Conservation (phyloP, 2,113 vertebrate species). For the Cyprinodon variegatus region DNA sequence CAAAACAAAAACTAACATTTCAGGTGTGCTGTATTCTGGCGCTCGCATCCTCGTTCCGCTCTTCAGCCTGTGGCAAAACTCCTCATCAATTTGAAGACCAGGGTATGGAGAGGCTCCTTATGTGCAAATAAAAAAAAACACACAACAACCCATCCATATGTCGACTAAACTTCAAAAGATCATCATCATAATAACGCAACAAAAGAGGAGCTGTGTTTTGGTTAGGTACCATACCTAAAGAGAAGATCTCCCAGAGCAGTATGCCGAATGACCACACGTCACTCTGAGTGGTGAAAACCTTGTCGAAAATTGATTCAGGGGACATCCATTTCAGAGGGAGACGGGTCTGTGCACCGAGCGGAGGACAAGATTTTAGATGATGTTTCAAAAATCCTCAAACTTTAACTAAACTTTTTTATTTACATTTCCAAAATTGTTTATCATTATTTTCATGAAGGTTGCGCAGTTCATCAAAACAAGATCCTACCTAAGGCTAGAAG, state of each 20-base stretch:
- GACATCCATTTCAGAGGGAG: slow-evolving; percentile 99
- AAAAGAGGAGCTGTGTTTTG: neutral
- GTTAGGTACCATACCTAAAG: slow-evolving; percentile 82
- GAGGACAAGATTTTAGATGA: slow-evolving; percentile 22
- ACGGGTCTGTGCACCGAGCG: slow-evolving; percentile 82
- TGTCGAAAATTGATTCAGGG: slow-evolving; percentile 97
- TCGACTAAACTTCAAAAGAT: neutral
- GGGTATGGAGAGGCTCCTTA: slow-evolving; percentile 94
- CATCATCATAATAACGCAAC: neutral
- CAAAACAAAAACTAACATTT: slow-evolving; percentile 83
- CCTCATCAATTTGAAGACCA: slow-evolving; percentile 91
- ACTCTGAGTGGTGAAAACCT: slow-evolving; percentile 95
- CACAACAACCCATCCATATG: neutral
- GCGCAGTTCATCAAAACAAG: too few relatives aligned
- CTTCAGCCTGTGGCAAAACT: slow-evolving; percentile 92
- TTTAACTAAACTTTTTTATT: neutral
- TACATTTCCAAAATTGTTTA: neutral
- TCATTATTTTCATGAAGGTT: neutral
- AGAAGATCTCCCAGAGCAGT: slow-evolving; percentile 98
- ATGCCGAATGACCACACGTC: slow-evolving; percentile 96
- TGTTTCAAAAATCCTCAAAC: neutral
- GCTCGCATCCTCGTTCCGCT: slow-evolving; percentile 91
- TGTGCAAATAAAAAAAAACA: slow-evolving; percentile 9
- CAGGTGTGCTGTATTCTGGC: slow-evolving; percentile 87
- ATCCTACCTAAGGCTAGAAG: too few relatives aligned